Evolutionary conservation across 2,113 vertebrate genomes (phyloP).

Genomic region (Oryzias curvinotus): DNA sequence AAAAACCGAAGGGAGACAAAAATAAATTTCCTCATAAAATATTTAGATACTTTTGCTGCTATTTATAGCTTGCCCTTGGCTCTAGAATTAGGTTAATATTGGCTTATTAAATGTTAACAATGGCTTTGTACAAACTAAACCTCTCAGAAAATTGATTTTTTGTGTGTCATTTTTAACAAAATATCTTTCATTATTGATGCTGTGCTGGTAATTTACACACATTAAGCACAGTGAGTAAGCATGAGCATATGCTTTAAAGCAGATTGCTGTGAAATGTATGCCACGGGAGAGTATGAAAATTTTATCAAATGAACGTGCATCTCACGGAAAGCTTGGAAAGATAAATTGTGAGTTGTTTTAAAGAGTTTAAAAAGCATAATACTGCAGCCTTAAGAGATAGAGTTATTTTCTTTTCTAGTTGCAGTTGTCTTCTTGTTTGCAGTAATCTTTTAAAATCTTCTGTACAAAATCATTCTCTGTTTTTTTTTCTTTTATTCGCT

Average conservation of each 20-base stretch:
- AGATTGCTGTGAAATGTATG: slow-evolving; percentile 55
- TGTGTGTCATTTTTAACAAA: background rate
- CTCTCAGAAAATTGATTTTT: slow-evolving; percentile 31
- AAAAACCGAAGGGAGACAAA: slow-evolving; percentile 32
- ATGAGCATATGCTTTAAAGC: slow-evolving; percentile 35
- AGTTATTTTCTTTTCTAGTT: too few species aligned
- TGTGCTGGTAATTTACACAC: slow-evolving; percentile 24
- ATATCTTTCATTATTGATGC: background rate
- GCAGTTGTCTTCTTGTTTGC: too few species aligned
- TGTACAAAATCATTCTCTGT: too few species aligned
- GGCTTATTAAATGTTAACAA: slow-evolving; percentile 39
- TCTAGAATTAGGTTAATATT: slow-evolving; percentile 48
- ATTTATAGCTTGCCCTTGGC: slow-evolving; percentile 53
- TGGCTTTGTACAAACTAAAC: slow-evolving; percentile 33
- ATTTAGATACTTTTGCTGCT: slow-evolving; percentile 55
- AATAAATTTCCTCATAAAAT: slow-evolving; percentile 65
- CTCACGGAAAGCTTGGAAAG: slow-evolving; percentile 28
- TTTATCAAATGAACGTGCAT: slow-evolving; percentile 40
- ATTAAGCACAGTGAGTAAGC: slow-evolving; percentile 38
- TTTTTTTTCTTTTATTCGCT: too few species aligned
- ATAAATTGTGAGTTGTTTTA: slow-evolving; percentile 12
- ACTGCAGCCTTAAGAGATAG: background rate
- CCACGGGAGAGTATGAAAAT: slow-evolving; percentile 55
- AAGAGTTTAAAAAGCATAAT: background rate
- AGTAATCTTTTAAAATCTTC: too few species aligned